Evolutionary conservation across 92 coral and sea anemone genomes (phyloP).

Genomic region (Anthopleura xanthogrammica): DNA sequence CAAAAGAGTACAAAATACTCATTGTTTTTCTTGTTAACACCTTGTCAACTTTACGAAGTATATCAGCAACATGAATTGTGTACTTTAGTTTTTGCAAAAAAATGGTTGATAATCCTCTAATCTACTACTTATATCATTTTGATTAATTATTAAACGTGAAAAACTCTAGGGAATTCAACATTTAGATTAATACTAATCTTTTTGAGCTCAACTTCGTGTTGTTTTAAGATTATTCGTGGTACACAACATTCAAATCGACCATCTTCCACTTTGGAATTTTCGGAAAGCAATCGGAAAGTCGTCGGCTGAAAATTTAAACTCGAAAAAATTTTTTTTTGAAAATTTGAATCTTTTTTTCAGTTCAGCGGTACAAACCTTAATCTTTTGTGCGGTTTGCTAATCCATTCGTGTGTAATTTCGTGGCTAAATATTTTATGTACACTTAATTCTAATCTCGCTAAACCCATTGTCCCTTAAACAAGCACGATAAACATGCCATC

Average conservation of each 20-base stretch:
- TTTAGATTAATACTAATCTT: constrained; percentile 26
- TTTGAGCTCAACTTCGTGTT: constrained; percentile 5
- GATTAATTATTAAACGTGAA: neutral
- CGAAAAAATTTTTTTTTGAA: neutral
- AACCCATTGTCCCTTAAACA: neutral
- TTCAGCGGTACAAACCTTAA: neutral
- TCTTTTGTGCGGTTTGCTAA: neutral
- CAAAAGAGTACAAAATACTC: too few species aligned
- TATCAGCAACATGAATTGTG: too few species aligned
- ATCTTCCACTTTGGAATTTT: neutral
- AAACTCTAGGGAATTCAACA: constrained; percentile 26
- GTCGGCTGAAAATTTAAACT: neutral
- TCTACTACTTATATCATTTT: neutral
- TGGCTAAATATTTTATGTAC: neutral
- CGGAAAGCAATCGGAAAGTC: neutral
- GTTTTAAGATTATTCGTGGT: neutral
- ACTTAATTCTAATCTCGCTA: neutral
- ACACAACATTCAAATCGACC: too few species aligned
- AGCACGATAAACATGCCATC: neutral
- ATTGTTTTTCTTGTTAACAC: too few species aligned
- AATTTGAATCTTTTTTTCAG: neutral
- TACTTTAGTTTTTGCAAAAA: neutral
- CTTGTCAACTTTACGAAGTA: neutral
- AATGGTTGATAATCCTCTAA: neutral
- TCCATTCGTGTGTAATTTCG: neutral